These are phyloP conservation scores for Botia kubotai DNA, from an alignment of 2,797 vertebrate species.

Conservation along the genomic window DNA sequence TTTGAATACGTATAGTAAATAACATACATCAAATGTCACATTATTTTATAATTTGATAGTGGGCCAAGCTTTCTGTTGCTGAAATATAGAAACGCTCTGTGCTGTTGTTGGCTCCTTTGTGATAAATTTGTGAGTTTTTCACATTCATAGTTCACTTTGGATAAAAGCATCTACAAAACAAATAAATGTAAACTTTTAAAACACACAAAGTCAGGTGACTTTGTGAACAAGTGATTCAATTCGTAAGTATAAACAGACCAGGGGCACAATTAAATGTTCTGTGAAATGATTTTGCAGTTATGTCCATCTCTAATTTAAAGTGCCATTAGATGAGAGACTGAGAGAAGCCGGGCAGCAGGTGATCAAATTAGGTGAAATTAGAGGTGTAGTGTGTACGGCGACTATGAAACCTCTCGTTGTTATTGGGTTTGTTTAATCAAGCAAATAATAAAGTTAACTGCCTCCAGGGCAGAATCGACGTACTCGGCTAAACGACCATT, in stretches of 20 bases:
- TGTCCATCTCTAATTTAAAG: constrained; percentile 6
- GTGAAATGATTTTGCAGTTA: constrained; percentile 6
- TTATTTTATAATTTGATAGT: neutral
- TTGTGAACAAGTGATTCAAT: too few species aligned
- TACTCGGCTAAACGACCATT: constrained; percentile 12
- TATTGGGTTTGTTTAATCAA: constrained; percentile 37
- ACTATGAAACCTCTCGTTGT: constrained; percentile 1
- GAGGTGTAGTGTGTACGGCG: neutral
- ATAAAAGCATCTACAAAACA: neutral
- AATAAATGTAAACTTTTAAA: neutral
- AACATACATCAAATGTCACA: neutral
- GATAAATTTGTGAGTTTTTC: neutral
- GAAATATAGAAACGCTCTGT: neutral
- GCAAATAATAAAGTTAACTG: constrained; percentile 42
- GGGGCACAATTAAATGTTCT: neutral
- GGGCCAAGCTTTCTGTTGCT: neutral
- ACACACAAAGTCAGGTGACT: neutral
- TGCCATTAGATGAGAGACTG: neutral
- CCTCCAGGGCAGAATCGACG: neutral
- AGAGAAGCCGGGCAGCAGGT: constrained; percentile 47
- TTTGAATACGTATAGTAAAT: neutral
- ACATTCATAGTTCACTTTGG: neutral
- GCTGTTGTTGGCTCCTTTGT: neutral
- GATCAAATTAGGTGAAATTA: constrained; percentile 24
- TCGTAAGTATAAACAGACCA: neutral